Evolutionary conservation across 2,113 vertebrate species (phyloP), one percentile per base, ranked within the genome.

Genomic region (Mustela nigripes): DNA sequence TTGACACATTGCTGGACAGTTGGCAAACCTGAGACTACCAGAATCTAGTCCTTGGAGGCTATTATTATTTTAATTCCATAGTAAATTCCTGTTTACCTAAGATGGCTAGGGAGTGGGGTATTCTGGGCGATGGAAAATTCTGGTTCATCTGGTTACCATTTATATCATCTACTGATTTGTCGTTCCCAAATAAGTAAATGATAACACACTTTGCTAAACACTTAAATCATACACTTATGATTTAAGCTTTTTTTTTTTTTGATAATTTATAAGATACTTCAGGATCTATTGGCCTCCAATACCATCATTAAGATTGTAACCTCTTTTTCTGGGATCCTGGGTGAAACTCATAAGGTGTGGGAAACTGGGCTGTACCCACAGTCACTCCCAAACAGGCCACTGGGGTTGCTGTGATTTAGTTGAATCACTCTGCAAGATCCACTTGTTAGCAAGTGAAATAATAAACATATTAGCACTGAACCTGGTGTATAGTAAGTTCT

Each of bases 101-200:
- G 95, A 67, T 85, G 65, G 16, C 80, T 60, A 94, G n/a, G 76
- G 73, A 96, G 78, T 92, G 78, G 86, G 65, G 67, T 89, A 74
- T 97, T 96, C 89, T 96, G 91, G 90, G 82, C 67, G 95, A 95
- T 93, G 95, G 95, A 97, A 98, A 97, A 95, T 79, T 96, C 97
- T 96, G 71, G 92, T 95, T 98, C 89, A 74, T 91, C 89, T 95
- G 85, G 89, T 97, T 98, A 82, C 62, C 22, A 48, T 97, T 78
- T 91, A 42, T 96, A 92, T 93, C 60, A 87, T 79, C 90, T 89
- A 73, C 15, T 78, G 80, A 92, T 92, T 88, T 87, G 95, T 96
- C 71, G 82, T 92, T 98, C 93, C 95, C 90, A 97, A 88, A 94
- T 58, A 85, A 88, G 53, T 92, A 90, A 82, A 95, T 95, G 97